Evolutionary conservation across 1,140 invertebrate genomes (phyloP).

Genomic region (Drosophila equinoxialis): DNA sequence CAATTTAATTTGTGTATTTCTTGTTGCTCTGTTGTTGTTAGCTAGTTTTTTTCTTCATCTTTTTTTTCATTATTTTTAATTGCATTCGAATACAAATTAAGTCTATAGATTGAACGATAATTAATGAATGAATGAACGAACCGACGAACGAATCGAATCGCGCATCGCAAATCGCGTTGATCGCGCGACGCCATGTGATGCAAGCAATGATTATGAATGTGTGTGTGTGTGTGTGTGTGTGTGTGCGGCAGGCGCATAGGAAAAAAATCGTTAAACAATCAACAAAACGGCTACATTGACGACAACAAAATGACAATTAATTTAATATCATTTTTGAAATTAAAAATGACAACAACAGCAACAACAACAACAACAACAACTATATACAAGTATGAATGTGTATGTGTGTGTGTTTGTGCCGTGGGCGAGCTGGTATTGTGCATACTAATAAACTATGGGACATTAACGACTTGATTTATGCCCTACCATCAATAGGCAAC

Average conservation of each 20-base stretch:
- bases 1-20: constrained; percentile 38
- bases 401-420: background rate
- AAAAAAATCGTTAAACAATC: constrained; percentile 47
- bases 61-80: constrained; percentile 41
- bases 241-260: background rate
- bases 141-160: constrained; percentile 22
- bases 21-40: background rate
- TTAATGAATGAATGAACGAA: constrained; percentile 59
- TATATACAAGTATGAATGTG: no score
- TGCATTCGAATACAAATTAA: constrained; percentile 73
- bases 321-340: constrained; percentile 64
- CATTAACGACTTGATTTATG: background rate
- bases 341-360: constrained; percentile 36
- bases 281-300: constrained; percentile 48
- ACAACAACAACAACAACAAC: background rate
- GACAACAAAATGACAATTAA: constrained; percentile 74
- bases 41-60: background rate
- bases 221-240: background rate
- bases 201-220: constrained; percentile 16
- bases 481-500: constrained; percentile 5
- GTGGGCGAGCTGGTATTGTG: constrained; percentile 13
- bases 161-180: constrained; percentile 5
- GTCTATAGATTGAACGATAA: constrained; percentile 62
- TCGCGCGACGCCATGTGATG: constrained; percentile 30
- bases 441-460: background rate